A percentile compares a stretch with the other conserved stretches of the same genome.
Evolutionary conservation across 2,113 vertebrate species (phyloP).

Genomic region (Pygoscelis antarcticus): DNA sequence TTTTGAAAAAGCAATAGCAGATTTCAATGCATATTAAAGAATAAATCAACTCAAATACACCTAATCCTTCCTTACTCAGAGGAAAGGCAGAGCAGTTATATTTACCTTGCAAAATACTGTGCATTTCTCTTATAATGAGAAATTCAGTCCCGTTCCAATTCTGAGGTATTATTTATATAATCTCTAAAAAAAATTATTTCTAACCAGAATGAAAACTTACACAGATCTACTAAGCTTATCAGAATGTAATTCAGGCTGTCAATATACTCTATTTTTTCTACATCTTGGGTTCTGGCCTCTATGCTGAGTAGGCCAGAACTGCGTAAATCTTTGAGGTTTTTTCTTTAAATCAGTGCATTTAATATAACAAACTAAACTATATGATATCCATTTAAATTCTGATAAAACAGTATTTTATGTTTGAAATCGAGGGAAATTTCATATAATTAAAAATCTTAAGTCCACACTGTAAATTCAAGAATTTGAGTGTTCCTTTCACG

Average conservation of each 20-base stretch:
- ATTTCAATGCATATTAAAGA: conserved; percentile 32
- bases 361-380: not conserved
- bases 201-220: not conserved
- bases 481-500: not conserved
- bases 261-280: not conserved
- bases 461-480: not conserved
- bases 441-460: not conserved
- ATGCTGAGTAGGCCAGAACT: not conserved
- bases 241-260: not conserved
- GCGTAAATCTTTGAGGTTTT: not conserved
- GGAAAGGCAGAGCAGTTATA: not conserved
- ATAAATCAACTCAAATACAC: conserved; percentile 16
- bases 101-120: conserved; percentile 42
- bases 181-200: conserved; percentile 2
- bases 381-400: not conserved
- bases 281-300: not conserved
- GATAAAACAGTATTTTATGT: not conserved
- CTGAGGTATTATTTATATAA: conserved; percentile 21
- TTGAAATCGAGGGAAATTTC: not conserved
- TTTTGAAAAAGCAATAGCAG: conserved; percentile 26
- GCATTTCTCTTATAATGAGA: conserved; percentile 45
- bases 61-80: conserved; percentile 19
- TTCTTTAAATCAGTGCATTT: not conserved
- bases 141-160: not conserved
- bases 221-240: not conserved